phyloP scores from a whole-genome alignment of 2,888 invertebrate species.

The Polydrusus pterygomalis region DNA sequence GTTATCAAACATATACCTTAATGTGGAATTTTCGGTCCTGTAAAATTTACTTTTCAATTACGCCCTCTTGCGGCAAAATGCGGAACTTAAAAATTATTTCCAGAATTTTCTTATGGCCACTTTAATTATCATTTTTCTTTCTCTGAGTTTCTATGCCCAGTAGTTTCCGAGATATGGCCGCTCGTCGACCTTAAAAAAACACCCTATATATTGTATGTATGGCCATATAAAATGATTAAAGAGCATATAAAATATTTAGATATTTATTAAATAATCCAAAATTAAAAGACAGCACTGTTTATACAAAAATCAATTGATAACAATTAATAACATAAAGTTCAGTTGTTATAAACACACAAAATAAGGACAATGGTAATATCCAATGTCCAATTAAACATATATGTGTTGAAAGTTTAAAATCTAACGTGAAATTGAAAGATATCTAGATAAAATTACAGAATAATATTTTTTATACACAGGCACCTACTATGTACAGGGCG shows the following conservation, averaged over 20 bases:
- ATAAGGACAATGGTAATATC: constrained; percentile 40
- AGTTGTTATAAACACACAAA: constrained; percentile 52
- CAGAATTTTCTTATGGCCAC: no score
- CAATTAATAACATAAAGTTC: constrained; percentile 46
- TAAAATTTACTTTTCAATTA: no score
- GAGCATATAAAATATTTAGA: constrained; percentile 38
- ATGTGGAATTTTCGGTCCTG: no score
- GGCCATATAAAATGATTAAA: no score
- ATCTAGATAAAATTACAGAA: constrained; percentile 41
- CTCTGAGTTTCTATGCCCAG: no score
- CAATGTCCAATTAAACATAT: constrained; percentile 29
- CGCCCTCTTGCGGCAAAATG: no score
- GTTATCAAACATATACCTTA: no score
- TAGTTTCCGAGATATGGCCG: no score
- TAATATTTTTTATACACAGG: constrained; percentile 38
- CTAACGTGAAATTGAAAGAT: constrained; percentile 43
- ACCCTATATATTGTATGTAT: no score
- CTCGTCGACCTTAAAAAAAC: no score
- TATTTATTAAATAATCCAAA: constrained; percentile 46
- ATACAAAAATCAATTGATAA: constrained; percentile 45
- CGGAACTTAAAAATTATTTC: no score
- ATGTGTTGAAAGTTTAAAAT: constrained; percentile 45
- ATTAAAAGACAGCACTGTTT: constrained; percentile 47
- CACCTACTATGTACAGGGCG: constrained; percentile 52
- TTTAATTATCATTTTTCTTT: no score